These are phyloP conservation scores for Rachycentron canadum DNA, from an alignment of 2,797 vertebrate species.

Conservation along the genomic window DNA sequence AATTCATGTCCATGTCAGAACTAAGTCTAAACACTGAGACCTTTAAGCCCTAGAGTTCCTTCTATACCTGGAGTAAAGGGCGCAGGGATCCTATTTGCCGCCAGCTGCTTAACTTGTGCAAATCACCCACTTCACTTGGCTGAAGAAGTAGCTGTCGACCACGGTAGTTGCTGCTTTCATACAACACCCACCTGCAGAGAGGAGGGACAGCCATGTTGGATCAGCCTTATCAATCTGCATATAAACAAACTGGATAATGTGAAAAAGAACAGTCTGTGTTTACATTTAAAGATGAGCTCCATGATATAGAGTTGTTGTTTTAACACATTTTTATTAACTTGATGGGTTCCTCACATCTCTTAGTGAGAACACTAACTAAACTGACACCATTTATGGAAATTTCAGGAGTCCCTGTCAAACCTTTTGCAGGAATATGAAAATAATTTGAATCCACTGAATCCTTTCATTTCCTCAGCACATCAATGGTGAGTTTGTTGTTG, in stretches of 20 bases:
- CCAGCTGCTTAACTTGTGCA: slow-evolving; percentile 86
- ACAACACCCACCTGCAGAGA: slow-evolving; percentile 91
- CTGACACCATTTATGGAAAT: slow-evolving; percentile 36
- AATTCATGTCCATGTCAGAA: neutral
- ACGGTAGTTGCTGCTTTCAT: slow-evolving; percentile 90
- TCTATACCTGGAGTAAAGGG: slow-evolving; percentile 91
- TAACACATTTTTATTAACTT: neutral
- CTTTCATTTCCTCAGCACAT: neutral
- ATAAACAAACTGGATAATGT: neutral
- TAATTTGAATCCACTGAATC: neutral
- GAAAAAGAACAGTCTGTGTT: neutral
- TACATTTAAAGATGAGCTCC: neutral
- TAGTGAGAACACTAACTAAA: slow-evolving; percentile 6
- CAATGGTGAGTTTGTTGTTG: too few relatives aligned
- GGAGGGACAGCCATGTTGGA: neutral
- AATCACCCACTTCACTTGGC: slow-evolving; percentile 87
- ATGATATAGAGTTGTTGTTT: neutral
- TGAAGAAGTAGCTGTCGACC: slow-evolving; percentile 91
- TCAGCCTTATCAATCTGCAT: neutral
- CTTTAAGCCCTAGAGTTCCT: neutral
- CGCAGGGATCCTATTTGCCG: slow-evolving; percentile 91
- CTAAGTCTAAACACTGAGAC: neutral
- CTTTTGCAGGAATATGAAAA: neutral
- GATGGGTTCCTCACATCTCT: neutral
- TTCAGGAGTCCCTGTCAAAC: slow-evolving; percentile 27